phyloP scores from a whole-genome alignment of 2,888 invertebrate species.

The Camponotus fellah region DNA sequence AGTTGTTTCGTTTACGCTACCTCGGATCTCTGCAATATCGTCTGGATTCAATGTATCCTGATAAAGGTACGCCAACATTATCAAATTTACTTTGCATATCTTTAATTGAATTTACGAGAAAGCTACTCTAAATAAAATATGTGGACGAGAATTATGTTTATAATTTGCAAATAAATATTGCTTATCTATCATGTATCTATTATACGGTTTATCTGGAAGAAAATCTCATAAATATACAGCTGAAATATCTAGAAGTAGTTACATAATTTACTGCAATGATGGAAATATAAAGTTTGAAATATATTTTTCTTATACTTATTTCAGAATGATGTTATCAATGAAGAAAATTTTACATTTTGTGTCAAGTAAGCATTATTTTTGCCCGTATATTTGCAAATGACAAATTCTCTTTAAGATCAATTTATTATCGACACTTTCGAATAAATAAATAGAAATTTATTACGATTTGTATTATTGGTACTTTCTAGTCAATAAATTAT shows the following conservation, averaged over 20 bases:
- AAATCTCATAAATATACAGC: conserved; percentile 27
- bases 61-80: conserved; percentile 3
- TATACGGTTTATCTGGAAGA: neutral
- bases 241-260: conserved; percentile 46
- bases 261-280: conserved; percentile 39
- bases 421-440: neutral
- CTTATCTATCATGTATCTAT: neutral
- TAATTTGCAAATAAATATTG: neutral
- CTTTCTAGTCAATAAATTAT: neutral
- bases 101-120: neutral
- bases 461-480: neutral
- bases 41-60: conserved; percentile 87
- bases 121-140: neutral
- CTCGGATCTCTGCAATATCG: conserved; percentile 89
- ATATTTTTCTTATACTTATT: conserved; percentile 10
- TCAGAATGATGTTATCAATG: neutral
- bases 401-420: neutral
- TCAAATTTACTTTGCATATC: neutral
- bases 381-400: neutral
- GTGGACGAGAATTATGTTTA: neutral
- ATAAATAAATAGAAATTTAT: too few relatives aligned
- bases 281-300: neutral
- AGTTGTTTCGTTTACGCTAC: conserved; percentile 89
- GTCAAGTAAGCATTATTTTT: neutral
- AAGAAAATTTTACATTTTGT: neutral